These are phyloP conservation scores for Blastobasis lacticolella DNA, from an alignment of 2,888 invertebrate genomes.

Conservation along the genomic window DNA sequence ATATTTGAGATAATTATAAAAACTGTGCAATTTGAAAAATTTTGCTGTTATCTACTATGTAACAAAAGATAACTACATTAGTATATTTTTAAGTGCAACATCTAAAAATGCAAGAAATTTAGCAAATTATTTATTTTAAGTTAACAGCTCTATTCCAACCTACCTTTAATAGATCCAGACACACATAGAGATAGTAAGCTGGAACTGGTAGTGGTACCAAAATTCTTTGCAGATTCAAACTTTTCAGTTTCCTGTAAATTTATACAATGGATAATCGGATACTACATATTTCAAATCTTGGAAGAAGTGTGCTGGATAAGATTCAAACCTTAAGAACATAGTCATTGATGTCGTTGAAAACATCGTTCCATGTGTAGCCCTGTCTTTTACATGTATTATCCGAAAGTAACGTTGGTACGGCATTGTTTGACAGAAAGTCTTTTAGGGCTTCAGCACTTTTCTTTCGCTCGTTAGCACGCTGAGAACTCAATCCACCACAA, in stretches of 20 bases:
- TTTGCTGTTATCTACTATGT: too few species aligned
- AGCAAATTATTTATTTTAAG: too few species aligned
- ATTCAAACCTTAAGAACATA: conserved; percentile 54
- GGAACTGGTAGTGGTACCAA: conserved; percentile 41
- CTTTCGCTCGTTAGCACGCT: conserved; percentile 57
- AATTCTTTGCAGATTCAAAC: conserved; percentile 56
- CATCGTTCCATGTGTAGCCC: conserved; percentile 56
- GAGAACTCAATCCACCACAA: conserved; percentile 46
- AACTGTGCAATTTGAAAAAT: too few species aligned
- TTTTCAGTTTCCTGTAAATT: conserved; percentile 67
- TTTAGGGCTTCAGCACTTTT: conserved; percentile 58
- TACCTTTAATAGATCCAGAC: conserved; percentile 63
- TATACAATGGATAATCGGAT: neutral
- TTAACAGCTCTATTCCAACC: conserved; percentile 3
- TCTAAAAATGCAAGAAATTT: too few species aligned
- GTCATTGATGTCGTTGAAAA: conserved; percentile 57
- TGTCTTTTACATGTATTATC: conserved; percentile 45
- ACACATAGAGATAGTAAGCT: conserved; percentile 53
- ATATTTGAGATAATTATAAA: too few species aligned
- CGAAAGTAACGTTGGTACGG: conserved; percentile 46
- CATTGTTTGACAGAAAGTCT: conserved; percentile 52
- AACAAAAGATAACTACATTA: too few species aligned
- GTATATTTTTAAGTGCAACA: too few species aligned
- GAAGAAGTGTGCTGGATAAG: neutral
- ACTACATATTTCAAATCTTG: neutral